Percentiles rank a stretch among this genome's conserved stretches.
These are phyloP conservation scores for Sabatieria punctata DNA, from an alignment of 2,888 invertebrate species.

Conservation along the genomic window DNA sequence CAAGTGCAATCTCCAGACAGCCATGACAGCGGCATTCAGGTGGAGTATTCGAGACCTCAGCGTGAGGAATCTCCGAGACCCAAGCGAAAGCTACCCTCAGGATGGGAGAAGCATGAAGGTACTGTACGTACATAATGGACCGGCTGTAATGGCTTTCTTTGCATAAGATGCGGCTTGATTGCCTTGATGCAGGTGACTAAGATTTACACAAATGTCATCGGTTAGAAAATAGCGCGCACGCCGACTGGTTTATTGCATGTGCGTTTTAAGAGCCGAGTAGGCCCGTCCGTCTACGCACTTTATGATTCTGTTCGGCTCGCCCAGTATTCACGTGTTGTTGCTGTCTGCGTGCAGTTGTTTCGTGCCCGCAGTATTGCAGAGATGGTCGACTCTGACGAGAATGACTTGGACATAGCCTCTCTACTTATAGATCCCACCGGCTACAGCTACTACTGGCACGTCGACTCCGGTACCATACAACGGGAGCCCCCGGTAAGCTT, in stretches of 20 bases:
- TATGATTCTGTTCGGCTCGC: no score
- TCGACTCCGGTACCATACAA: conserved; percentile 94
- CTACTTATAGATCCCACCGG: conserved; percentile 25
- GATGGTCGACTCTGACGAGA: not conserved
- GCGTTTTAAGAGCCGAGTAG: no score
- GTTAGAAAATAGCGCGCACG: no score
- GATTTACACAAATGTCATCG: no score
- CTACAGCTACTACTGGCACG: conserved; percentile 79
- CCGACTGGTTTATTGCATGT: no score
- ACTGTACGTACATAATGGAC: not conserved
- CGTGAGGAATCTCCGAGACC: conserved; percentile 7
- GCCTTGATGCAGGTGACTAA: not conserved
- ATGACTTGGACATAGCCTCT: not conserved
- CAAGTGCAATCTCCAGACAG: conserved; percentile 21
- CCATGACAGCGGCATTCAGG: conserved; percentile 23
- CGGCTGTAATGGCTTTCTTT: not conserved
- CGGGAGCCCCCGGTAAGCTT: conserved; percentile 74
- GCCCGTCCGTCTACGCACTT: no score
- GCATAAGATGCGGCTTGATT: not conserved
- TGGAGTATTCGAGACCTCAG: conserved; percentile 14
- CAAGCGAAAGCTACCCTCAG: conserved; percentile 48
- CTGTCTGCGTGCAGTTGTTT: no score
- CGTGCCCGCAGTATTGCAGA: no score
- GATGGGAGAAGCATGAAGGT: conserved; percentile 95
- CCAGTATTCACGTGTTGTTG: no score